phyloP scores from a whole-genome alignment of 2,888 invertebrate species.

The Nemotelus nigrinus region DNA sequence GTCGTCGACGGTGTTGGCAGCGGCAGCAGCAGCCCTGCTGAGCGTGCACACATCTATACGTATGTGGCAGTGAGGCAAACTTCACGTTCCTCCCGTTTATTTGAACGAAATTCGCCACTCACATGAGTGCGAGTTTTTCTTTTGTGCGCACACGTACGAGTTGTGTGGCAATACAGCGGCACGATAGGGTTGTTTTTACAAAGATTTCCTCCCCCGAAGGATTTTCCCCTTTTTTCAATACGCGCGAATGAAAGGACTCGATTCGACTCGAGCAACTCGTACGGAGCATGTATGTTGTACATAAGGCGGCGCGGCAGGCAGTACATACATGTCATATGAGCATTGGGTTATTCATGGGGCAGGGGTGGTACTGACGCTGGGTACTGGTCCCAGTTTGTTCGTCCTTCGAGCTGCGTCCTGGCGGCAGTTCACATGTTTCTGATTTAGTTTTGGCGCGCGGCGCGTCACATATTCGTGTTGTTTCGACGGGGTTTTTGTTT shows the following conservation, averaged over 20 bases:
- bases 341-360: constrained; percentile 41
- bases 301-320: constrained; percentile 38
- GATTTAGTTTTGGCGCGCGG: constrained; percentile 39
- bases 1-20: neutral
- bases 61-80: constrained; percentile 15
- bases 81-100: constrained; percentile 21
- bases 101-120: constrained; percentile 40
- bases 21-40: neutral
- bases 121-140: constrained; percentile 44
- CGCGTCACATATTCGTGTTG: constrained; percentile 16
- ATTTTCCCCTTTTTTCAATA: constrained; percentile 44
- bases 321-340: constrained; percentile 44
- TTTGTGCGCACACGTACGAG: constrained; percentile 45
- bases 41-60: constrained; percentile 26
- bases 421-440: constrained; percentile 38
- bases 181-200: constrained; percentile 44
- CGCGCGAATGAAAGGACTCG: constrained; percentile 27
- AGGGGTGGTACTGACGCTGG: constrained; percentile 22
- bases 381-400: constrained; percentile 18
- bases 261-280: constrained; percentile 36
- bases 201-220: constrained; percentile 42
- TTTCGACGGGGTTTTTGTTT: constrained; percentile 40
- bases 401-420: constrained; percentile 33
- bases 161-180: constrained; percentile 40
- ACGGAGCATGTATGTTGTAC: constrained; percentile 41